Conservation (phyloP, 2,888 invertebrate species). For the Andrena camellia region DNA sequence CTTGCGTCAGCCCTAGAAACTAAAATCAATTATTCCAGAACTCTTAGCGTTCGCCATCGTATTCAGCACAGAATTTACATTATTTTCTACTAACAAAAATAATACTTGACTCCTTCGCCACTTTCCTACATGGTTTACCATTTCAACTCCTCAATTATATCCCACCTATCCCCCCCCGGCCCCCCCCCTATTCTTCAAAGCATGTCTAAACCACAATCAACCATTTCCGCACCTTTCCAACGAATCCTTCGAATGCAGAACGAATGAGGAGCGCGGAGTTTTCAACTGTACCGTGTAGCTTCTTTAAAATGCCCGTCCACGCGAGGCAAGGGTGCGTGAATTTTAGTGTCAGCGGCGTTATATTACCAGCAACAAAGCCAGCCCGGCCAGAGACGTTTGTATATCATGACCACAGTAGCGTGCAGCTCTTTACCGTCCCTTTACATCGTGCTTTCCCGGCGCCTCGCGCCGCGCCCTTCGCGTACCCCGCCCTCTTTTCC, state of each 20-base stretch:
- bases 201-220: no score
- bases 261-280: neutral
- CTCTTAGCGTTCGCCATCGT: no score
- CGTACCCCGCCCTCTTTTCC: slow-evolving; percentile 18
- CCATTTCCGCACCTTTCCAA: neutral
- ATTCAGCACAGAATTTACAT: no score
- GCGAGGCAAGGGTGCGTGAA: slow-evolving; percentile 39
- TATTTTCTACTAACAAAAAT: no score
- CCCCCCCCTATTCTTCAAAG: neutral
- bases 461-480: slow-evolving; percentile 28
- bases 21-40: no score
- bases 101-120: no score
- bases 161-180: neutral
- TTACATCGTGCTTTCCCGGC: slow-evolving; percentile 51
- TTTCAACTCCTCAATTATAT: neutral
- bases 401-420: slow-evolving; percentile 53
- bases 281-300: neutral
- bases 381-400: slow-evolving; percentile 45
- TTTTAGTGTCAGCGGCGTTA: slow-evolving; percentile 56
- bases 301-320: slow-evolving; percentile 11
- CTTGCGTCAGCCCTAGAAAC: no score
- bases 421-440: slow-evolving; percentile 48
- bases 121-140: neutral
- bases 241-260: neutral
- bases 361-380: slow-evolving; percentile 58